A percentile compares a stretch with the other conserved stretches of the same genome.
Evolutionary conservation across 2,888 invertebrate genomes (phyloP).

Genomic region (Drosophila birchii): DNA sequence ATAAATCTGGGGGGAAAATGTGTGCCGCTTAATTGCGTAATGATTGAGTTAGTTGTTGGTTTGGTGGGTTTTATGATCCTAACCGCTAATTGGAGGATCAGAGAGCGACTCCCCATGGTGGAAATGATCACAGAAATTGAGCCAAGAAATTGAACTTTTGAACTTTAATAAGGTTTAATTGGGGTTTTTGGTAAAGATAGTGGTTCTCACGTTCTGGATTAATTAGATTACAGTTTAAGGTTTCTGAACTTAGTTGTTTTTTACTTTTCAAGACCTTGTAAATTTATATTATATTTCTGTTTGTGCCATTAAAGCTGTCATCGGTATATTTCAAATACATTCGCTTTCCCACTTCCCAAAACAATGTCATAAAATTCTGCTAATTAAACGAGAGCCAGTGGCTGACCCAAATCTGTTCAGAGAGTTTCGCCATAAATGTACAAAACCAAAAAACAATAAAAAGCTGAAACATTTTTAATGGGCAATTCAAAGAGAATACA

Average conservation of each 20-base stretch:
- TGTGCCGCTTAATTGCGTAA: conserved; percentile 68
- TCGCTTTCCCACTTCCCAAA: conserved; percentile 18
- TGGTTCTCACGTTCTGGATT: conserved; percentile 52
- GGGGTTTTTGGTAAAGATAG: neutral
- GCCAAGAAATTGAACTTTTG: conserved; percentile 25
- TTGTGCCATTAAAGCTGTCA: conserved; percentile 44
- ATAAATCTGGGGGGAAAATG: conserved; percentile 37
- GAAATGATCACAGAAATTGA: conserved; percentile 49
- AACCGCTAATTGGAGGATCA: conserved; percentile 68
- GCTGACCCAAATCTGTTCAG: conserved; percentile 38
- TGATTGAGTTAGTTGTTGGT: conserved; percentile 72
- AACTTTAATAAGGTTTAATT: conserved; percentile 24
- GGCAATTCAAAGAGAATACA: conserved; percentile 20
- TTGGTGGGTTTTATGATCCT: conserved; percentile 62
- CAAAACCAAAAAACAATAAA: conserved; percentile 28
- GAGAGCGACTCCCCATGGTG: conserved; percentile 59
- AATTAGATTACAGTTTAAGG: neutral
- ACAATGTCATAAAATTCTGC: conserved; percentile 54
- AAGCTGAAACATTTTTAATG: conserved; percentile 38
- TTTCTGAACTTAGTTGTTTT: neutral
- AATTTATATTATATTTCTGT: conserved; percentile 26
- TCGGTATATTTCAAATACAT: conserved; percentile 25
- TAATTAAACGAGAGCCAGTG: conserved; percentile 58
- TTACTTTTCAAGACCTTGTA: neutral
- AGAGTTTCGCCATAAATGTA: conserved; percentile 38